A percentile compares a stretch with the other conserved stretches of the same genome.
Evolutionary conservation across 2,888 invertebrate genomes (phyloP).

Genomic region (Scrobipalpa atriplicella): DNA sequence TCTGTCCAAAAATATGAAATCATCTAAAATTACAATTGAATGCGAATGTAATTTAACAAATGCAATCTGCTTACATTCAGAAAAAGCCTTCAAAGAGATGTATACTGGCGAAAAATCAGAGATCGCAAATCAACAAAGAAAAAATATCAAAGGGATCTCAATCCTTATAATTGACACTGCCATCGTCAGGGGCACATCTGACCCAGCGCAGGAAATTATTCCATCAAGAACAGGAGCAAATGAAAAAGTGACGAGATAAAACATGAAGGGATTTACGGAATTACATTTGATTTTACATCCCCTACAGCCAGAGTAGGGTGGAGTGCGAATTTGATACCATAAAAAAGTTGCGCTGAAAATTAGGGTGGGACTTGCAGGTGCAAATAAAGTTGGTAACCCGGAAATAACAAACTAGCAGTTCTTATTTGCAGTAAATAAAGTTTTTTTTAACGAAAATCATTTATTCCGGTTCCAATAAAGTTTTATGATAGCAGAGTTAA

Average conservation of each 20-base stretch:
- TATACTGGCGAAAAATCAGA: not conserved
- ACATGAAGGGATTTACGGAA: slow-evolving; percentile 22
- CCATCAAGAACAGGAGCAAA: slow-evolving; percentile 27
- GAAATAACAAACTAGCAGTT: slow-evolving; percentile 3
- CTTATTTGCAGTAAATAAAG: not conserved
- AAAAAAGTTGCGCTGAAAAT: slow-evolving; percentile 16
- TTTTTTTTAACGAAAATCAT: no score
- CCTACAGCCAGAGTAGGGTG: not conserved
- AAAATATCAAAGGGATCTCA: slow-evolving; percentile 7
- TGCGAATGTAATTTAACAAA: not conserved
- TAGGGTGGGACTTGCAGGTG: slow-evolving; percentile 16
- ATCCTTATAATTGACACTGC: slow-evolving; percentile 12
- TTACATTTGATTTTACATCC: slow-evolving; percentile 24
- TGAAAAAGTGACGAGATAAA: slow-evolving; percentile 25
- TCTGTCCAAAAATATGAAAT: not conserved
- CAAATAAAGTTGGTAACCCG: not conserved
- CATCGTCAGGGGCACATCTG: slow-evolving; percentile 10
- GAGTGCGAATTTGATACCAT: slow-evolving; percentile 9
- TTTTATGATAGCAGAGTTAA: no score
- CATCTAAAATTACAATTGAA: not conserved
- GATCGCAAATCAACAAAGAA: slow-evolving; percentile 6
- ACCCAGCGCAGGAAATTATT: slow-evolving; percentile 27
- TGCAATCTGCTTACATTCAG: not conserved
- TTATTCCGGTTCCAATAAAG: no score
- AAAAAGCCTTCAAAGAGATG: not conserved